phyloP scores from a whole-genome alignment of 2,888 invertebrate genomes.

The Nomada ferruginata region DNA sequence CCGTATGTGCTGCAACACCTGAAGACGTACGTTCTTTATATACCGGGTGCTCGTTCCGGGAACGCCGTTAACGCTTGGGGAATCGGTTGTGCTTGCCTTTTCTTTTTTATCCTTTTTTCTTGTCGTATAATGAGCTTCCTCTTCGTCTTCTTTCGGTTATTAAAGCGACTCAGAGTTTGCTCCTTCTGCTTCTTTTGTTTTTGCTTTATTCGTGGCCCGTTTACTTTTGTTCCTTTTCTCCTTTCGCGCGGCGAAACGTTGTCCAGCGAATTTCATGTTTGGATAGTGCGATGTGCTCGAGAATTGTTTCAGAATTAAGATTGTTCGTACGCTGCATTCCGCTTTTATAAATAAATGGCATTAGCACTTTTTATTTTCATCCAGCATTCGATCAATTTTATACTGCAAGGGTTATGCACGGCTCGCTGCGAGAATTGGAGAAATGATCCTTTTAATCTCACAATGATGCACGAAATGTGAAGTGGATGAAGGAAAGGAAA shows the following conservation, averaged over 20 bases:
- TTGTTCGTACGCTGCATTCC: no score
- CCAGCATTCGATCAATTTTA: background rate
- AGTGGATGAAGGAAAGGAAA: background rate
- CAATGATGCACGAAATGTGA: background rate
- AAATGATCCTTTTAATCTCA: background rate
- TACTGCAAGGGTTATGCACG: background rate
- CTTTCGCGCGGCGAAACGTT: no score
- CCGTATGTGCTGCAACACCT: constrained; percentile 55
- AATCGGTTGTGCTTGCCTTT: constrained; percentile 8
- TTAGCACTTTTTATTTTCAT: no score
- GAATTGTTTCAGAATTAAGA: no score
- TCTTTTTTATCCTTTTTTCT: background rate
- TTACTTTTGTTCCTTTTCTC: no score
- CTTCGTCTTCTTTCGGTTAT: background rate
- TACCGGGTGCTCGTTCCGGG: constrained; percentile 57
- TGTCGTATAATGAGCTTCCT: background rate
- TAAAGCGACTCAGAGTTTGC: background rate
- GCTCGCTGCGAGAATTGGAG: background rate
- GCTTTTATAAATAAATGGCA: no score
- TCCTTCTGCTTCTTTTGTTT: background rate
- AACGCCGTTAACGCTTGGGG: constrained; percentile 9
- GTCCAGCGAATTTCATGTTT: no score
- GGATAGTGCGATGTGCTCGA: no score
- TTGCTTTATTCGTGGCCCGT: no score
- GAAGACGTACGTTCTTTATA: constrained; percentile 59